phyloP scores from a whole-genome alignment of 1,140 invertebrate genomes.

The Drosophila sturtevanti region DNA sequence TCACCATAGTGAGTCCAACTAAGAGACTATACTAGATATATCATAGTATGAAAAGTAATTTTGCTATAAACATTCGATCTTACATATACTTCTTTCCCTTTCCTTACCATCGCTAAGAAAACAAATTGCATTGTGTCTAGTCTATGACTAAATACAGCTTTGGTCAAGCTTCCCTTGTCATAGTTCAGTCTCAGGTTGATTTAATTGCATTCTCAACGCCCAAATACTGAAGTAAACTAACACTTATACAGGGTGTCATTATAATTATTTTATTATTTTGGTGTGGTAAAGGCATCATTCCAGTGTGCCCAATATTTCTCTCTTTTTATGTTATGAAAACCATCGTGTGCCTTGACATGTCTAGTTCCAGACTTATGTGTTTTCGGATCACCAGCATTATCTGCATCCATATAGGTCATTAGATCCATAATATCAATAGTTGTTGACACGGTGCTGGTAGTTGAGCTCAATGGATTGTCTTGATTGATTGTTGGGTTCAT shows the following conservation, averaged over 20 bases:
- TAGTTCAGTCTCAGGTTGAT: not conserved
- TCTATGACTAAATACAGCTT: slow-evolving; percentile 6
- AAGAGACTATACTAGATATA: not conserved
- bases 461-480: too few relatives aligned
- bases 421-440: slow-evolving; percentile 25
- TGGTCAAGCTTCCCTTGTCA: not conserved
- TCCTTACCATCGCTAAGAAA: not conserved
- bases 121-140: not conserved
- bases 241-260: not conserved
- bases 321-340: slow-evolving; percentile 44
- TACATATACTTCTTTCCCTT: not conserved
- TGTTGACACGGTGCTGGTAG: not conserved
- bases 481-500: not conserved
- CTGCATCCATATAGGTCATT: slow-evolving; percentile 21
- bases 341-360: slow-evolving; percentile 55
- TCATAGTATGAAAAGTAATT: not conserved
- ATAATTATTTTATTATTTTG: not conserved
- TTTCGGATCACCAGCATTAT: slow-evolving; percentile 36
- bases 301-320: slow-evolving; percentile 49
- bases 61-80: not conserved
- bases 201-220: not conserved
- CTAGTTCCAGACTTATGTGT: not conserved
- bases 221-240: not conserved
- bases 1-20: not conserved
- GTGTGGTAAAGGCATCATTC: slow-evolving; percentile 53